Evolutionary conservation across 1,140 invertebrate genomes (phyloP).

Genomic region (Tetramorium alpestre): DNA sequence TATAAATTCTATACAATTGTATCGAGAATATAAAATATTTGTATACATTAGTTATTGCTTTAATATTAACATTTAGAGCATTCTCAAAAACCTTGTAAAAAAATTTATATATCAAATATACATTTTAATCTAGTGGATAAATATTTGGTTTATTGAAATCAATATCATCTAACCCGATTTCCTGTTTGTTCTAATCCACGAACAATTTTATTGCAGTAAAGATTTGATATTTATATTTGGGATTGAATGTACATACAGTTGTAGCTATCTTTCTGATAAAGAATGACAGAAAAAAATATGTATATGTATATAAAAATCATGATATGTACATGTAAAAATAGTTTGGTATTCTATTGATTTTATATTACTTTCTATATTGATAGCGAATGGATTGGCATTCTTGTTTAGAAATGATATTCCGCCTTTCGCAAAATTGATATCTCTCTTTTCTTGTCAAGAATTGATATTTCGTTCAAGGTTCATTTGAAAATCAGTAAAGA

Average conservation of each 20-base stretch:
- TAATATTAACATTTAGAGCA: not conserved
- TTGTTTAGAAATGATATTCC: constrained; percentile 39
- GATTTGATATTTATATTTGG: constrained; percentile 16
- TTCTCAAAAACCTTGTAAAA: not conserved
- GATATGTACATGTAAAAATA: not conserved
- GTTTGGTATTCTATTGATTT: constrained; percentile 37
- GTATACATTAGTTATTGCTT: not conserved
- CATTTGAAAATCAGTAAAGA: constrained; percentile 2
- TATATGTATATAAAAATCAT: constrained; percentile 13
- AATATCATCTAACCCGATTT: not conserved
- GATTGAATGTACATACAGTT: not conserved
- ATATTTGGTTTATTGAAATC: not conserved
- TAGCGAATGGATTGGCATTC: constrained; percentile 42
- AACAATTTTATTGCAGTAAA: constrained; percentile 8
- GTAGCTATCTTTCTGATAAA: not conserved
- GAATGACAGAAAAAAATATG: constrained; percentile 7
- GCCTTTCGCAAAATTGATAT: constrained; percentile 7
- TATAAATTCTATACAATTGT: not conserved
- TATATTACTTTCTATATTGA: constrained; percentile 42
- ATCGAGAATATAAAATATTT: not conserved
- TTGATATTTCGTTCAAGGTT: constrained; percentile 34
- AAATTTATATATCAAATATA: not conserved
- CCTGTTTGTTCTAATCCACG: not conserved
- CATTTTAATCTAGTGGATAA: not conserved
- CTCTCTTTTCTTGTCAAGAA: not conserved